phyloP scores from a whole-genome alignment of 2,888 invertebrate genomes.

The Hirtodrosophila histrioides region DNA sequence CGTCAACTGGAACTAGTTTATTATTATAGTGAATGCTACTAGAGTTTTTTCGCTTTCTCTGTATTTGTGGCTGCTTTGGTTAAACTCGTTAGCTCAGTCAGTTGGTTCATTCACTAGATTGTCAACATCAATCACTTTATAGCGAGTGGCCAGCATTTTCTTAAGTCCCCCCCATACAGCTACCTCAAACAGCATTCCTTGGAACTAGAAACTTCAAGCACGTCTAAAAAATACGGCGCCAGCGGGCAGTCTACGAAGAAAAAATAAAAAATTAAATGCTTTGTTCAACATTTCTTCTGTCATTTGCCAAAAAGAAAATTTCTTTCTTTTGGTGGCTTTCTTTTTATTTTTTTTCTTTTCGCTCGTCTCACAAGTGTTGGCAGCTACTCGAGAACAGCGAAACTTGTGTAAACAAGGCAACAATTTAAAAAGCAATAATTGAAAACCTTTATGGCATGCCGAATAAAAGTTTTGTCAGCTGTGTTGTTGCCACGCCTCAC shows the following conservation, averaged over 20 bases:
- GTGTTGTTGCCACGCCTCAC: slow-evolving; percentile 45
- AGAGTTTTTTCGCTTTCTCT: no score
- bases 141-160: neutral
- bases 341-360: slow-evolving; percentile 10
- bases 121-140: slow-evolving; percentile 37
- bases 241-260: slow-evolving; percentile 33
- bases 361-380: slow-evolving; percentile 44
- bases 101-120: slow-evolving; percentile 5
- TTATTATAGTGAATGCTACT: neutral
- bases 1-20: no score
- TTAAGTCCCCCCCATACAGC: neutral
- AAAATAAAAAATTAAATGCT: slow-evolving; percentile 57
- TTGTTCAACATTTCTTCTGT: slow-evolving; percentile 44
- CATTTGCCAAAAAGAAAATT: slow-evolving; percentile 43
- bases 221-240: slow-evolving; percentile 28
- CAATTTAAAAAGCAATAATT: slow-evolving; percentile 70
- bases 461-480: slow-evolving; percentile 62
- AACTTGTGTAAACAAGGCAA: slow-evolving; percentile 67
- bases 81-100: neutral
- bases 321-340: slow-evolving; percentile 2
- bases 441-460: slow-evolving; percentile 67
- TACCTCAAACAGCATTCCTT: neutral
- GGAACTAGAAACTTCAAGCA: slow-evolving; percentile 11
- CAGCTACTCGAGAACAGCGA: slow-evolving; percentile 34
- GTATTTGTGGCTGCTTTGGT: no score